Base-by-base conservation (phyloP, 2,113 vertebrate species). In the Ia io region DNA sequence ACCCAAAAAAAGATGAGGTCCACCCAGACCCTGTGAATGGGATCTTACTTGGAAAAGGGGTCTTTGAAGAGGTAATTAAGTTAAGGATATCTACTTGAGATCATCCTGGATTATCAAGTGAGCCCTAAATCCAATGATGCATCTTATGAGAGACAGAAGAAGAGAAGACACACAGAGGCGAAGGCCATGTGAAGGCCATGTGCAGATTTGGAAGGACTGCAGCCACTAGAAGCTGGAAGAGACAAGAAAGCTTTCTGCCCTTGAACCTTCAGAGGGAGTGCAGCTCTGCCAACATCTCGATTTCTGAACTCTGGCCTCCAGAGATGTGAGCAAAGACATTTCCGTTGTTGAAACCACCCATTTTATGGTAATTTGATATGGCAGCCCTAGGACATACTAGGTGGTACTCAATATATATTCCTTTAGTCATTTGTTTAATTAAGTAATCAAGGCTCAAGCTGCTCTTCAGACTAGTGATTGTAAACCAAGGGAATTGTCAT, bases 11-110 rank as follows among this genome's bases (percentile, higher is more conserved):
- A 47, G 6, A 69, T 35, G 42, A 47, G 8, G 25, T n/a, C 12
- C 3, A 9, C 47, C 13, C 5, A 44, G 37, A 92, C 44, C 4
- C 25, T 85, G 20, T 16, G 13, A 74, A 42, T 44, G 22, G 32
- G 28, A 70, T n/a, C 70, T 82, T n/a, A 23, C 79, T 76, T 53
- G 40, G 70, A 61, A 56, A 89, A 61, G 0, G 12, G 23, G 28
- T 77, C 61, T 96, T 89, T 35, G 42, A 74, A 88, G 30, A 84
- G 37, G 0, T 40, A 40, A 25, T 65, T 22, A 80, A 86, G 32
- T 63, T 80, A 76, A 87, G 22, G 28, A 37, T 91, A 6, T 73
- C 40, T 51, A 61, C 9, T 42, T 16, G 11, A 69, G 42, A 40
- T 49, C 32, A 77, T 37, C n/a, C 63, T 73, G n/a, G 32, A 9